Evolutionary conservation across 2,113 vertebrate genomes (phyloP).

Genomic region (Callospermophilus lateralis): DNA sequence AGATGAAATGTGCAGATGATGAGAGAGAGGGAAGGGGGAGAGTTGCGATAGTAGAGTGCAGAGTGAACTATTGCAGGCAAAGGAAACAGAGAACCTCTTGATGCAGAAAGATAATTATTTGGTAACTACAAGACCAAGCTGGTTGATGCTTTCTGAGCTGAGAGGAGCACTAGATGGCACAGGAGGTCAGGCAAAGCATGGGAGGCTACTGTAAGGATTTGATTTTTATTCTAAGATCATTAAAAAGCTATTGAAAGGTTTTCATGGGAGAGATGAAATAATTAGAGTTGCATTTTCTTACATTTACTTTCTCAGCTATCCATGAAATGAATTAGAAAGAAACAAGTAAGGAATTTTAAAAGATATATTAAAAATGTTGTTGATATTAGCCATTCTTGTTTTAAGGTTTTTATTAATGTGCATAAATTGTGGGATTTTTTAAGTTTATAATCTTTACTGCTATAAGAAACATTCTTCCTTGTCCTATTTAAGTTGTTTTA

Average conservation of each 20-base stretch:
- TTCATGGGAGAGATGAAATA: not conserved
- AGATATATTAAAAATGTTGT: constrained; percentile 29
- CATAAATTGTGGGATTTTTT: not conserved
- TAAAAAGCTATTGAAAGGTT: constrained; percentile 55
- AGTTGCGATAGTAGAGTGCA: not conserved
- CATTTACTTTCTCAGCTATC: not conserved
- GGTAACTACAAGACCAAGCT: not conserved
- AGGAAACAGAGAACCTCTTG: not conserved
- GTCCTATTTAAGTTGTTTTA: constrained; percentile 34
- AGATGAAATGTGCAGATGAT: not conserved
- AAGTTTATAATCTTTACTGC: constrained; percentile 11
- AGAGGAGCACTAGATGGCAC: not conserved
- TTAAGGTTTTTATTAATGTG: constrained; percentile 26
- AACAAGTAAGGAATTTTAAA: not conserved
- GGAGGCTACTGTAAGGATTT: not conserved
- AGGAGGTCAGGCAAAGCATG: not conserved
- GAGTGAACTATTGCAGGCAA: not conserved
- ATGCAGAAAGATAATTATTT: not conserved
- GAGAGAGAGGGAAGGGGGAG: not conserved
- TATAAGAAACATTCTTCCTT: not conserved
- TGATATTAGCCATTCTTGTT: not conserved
- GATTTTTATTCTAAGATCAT: constrained; percentile 47
- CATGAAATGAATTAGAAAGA: constrained; percentile 35
- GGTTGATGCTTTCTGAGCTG: not conserved
- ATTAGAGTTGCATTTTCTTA: constrained; percentile 37